Percentiles rank a stretch among this genome's conserved stretches.
phyloP scores from a whole-genome alignment of 1,140 invertebrate species.

The Caenorhabditis brenneri region DNA sequence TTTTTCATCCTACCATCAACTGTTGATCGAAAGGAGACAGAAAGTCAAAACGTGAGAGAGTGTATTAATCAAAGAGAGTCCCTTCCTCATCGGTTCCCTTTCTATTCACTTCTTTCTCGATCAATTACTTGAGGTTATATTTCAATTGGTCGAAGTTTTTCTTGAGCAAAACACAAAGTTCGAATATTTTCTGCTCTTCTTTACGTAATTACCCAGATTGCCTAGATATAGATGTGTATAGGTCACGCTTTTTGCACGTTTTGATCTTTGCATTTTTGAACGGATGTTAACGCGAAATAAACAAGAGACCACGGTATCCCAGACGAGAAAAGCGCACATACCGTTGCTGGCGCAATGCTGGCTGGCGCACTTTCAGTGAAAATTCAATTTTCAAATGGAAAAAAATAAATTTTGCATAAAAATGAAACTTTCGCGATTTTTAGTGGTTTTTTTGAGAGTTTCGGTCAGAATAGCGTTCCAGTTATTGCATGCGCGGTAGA shows the following conservation, averaged over 20 bases:
- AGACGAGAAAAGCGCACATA: no score
- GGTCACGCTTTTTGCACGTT: neutral
- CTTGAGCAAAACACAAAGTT: neutral
- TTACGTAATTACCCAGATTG: no score
- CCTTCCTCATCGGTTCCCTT: conserved; percentile 11
- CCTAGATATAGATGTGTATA: neutral
- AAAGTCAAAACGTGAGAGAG: conserved; percentile 6
- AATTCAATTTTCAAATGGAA: no score
- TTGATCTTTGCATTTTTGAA: conserved; percentile 38
- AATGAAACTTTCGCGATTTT: no score
- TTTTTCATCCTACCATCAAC: neutral
- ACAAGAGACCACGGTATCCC: no score
- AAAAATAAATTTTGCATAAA: no score
- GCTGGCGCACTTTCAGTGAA: no score
- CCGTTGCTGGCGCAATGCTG: no score
- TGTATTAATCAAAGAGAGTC: conserved; percentile 10
- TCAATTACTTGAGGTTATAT: conserved; percentile 25
- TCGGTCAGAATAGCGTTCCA: no score
- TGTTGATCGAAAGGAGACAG: conserved; percentile 11
- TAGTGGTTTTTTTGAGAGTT: no score
- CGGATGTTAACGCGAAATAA: neutral
- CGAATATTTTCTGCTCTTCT: neutral
- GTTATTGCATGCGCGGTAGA: no score
- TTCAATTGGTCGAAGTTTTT: neutral
- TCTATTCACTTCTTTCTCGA: conserved; percentile 21